Percentiles rank a stretch among this genome's conserved stretches.
phyloP scores from a whole-genome alignment of 2,888 invertebrate species.

The Elysia crispata region DNA sequence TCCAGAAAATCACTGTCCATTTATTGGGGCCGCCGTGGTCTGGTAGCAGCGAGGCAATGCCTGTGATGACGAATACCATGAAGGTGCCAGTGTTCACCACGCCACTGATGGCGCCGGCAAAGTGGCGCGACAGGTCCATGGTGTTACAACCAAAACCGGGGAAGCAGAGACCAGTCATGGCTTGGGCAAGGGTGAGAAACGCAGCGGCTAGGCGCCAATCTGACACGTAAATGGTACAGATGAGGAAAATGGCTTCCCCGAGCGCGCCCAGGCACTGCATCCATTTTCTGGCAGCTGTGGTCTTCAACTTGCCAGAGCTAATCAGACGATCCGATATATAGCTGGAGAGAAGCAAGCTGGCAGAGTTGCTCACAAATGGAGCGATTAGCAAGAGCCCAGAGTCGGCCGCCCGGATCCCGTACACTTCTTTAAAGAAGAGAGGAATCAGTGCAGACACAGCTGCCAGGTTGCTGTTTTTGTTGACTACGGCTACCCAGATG shows the following conservation, averaged over 20 bases:
- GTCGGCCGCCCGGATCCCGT: neutral
- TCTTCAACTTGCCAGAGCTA: neutral
- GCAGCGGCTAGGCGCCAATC: neutral
- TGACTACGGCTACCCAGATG: slow-evolving; percentile 79
- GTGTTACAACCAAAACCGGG: no score
- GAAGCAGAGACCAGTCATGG: no score
- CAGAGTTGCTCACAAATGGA: neutral
- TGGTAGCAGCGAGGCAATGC: neutral
- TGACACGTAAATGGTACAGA: neutral
- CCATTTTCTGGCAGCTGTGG: neutral
- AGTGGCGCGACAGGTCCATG: neutral
- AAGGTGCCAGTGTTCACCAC: neutral
- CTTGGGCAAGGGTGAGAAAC: neutral
- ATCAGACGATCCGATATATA: neutral
- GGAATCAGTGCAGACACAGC: slow-evolving; percentile 72
- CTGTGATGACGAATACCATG: neutral
- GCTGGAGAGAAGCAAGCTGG: neutral
- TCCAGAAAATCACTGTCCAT: no score
- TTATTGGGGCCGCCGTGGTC: no score
- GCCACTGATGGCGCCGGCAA: neutral
- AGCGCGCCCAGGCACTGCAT: neutral
- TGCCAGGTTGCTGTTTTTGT: slow-evolving; percentile 79
- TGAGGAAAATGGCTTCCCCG: neutral
- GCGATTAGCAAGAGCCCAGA: neutral
- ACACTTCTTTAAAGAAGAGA: neutral